Conservation (phyloP, 2,113 vertebrate genomes). For the Atrichornis clamosus region DNA sequence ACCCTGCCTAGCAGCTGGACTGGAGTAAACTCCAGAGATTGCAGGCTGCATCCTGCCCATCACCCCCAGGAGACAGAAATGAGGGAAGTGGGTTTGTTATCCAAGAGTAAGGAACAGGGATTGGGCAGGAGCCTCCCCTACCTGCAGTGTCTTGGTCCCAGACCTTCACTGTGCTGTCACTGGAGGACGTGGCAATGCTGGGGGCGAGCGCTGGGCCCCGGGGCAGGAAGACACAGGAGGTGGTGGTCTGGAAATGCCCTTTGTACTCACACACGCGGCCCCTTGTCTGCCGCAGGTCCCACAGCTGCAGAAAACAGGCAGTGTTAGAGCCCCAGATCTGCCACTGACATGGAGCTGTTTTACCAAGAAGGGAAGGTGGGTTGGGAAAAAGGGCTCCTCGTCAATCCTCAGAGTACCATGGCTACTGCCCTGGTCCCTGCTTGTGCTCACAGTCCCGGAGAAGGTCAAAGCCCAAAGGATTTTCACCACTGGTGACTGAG, state of each 20-base stretch:
- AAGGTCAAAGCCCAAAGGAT: not conserved
- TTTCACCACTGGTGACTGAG: not conserved
- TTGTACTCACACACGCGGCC: slow-evolving; percentile 83
- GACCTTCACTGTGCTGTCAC: slow-evolving; percentile 86
- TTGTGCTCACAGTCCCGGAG: not conserved
- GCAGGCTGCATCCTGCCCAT: not conserved
- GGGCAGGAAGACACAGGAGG: slow-evolving; percentile 88
- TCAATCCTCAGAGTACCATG: accelerated
- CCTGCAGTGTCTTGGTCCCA: slow-evolving; percentile 91
- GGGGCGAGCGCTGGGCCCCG: slow-evolving; percentile 21
- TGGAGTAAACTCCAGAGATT: not conserved
- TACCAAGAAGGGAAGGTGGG: not conserved
- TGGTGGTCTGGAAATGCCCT: slow-evolving; percentile 87
- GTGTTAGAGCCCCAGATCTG: not conserved
- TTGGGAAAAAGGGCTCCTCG: not conserved
- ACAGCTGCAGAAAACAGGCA: slow-evolving; percentile 77
- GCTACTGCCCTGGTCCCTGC: not conserved
- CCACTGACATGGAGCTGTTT: accelerated
- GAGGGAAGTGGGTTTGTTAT: not conserved
- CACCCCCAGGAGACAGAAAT: not conserved
- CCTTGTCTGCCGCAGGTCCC: slow-evolving; percentile 91
- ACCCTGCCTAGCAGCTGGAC: not conserved
- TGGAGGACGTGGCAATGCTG: slow-evolving; percentile 85
- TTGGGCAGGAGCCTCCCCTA: slow-evolving; percentile 1
- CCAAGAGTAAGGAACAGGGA: accelerated